Conservation (phyloP, 2,113 vertebrate genomes). For the Dipodomys merriami region DNA sequence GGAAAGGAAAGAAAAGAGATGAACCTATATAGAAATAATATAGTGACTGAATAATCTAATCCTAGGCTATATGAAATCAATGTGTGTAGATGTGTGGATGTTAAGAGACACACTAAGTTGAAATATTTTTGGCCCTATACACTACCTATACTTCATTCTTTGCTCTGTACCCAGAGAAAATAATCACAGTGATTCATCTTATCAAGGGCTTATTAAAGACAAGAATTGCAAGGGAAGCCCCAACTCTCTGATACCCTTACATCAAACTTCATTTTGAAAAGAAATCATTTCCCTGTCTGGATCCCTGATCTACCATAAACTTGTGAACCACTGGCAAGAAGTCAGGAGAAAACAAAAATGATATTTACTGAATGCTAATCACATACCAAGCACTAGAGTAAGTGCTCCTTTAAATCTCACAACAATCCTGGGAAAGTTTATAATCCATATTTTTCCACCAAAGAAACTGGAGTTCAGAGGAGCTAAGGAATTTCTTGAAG, state of each 20-base stretch:
- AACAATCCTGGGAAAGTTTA: not conserved
- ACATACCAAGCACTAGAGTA: not conserved
- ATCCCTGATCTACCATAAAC: constrained; percentile 34
- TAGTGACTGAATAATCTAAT: not conserved
- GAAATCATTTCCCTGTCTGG: constrained; percentile 25
- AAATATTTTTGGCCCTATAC: not conserved
- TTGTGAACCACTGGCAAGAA: not conserved
- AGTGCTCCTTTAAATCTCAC: not conserved
- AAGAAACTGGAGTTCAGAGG: constrained; percentile 39
- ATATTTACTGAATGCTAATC: not conserved
- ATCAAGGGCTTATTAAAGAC: constrained; percentile 42
- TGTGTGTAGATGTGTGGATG: not conserved
- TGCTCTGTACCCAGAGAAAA: constrained; percentile 37
- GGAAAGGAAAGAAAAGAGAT: not conserved
- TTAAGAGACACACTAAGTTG: not conserved
- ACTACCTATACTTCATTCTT: not conserved
- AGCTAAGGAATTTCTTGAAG: not conserved
- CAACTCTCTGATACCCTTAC: constrained; percentile 4
- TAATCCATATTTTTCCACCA: not conserved
- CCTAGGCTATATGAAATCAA: not conserved
- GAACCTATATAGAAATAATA: constrained; percentile 20
- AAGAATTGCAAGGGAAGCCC: constrained; percentile 47
- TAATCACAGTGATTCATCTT: constrained; percentile 10
- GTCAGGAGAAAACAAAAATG: not conserved
- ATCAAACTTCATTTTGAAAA: constrained; percentile 64